Conservation (phyloP, 2,888 invertebrate genomes). For the Tolmerus cingulatus region DNA sequence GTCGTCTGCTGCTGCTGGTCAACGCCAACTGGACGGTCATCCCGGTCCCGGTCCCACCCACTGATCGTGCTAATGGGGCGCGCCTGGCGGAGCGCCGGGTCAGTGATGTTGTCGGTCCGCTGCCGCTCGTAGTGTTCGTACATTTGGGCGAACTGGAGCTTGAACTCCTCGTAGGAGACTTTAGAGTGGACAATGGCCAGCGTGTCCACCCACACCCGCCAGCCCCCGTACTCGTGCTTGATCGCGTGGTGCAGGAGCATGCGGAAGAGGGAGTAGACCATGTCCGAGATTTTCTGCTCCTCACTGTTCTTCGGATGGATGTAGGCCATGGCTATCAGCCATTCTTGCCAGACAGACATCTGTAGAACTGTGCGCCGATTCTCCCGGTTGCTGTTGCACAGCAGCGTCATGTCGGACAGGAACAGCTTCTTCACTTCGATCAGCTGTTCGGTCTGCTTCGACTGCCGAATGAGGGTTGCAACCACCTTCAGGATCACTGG, state of each 20-base stretch:
- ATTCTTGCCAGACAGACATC: conserved; percentile 99
- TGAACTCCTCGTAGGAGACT: conserved; percentile 98
- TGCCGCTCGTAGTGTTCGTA: conserved; percentile 95
- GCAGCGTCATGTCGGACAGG: conserved; percentile 96
- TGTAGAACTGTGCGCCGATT: conserved; percentile 96
- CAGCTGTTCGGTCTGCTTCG: conserved; percentile 90
- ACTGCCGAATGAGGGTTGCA: conserved; percentile 94
- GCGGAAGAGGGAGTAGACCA: conserved; percentile 97
- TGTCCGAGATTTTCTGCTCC: conserved; percentile 95
- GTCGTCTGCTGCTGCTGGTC: conserved; percentile 49
- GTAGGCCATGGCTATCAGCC: conserved; percentile 98
- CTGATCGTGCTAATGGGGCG: conserved; percentile 96
- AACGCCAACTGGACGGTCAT: conserved; percentile 50
- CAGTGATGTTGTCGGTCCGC: conserved; percentile 92
- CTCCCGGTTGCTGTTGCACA: conserved; percentile 97
- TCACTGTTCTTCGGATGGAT: conserved; percentile 95
- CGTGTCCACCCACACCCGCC: conserved; percentile 99
- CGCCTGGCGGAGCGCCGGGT: conserved; percentile 90
- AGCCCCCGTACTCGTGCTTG: conserved; percentile 98
- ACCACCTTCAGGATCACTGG: conserved; percentile 98
- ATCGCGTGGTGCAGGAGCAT: conserved; percentile 99
- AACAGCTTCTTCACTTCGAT: conserved; percentile 95
- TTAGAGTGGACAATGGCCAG: conserved; percentile 99
- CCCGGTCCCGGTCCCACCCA: conserved; percentile 83
- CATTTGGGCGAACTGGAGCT: conserved; percentile 96